These are phyloP conservation scores for Agrilus cyanescens DNA, from an alignment of 2,888 invertebrate species.

Conservation along the genomic window DNA sequence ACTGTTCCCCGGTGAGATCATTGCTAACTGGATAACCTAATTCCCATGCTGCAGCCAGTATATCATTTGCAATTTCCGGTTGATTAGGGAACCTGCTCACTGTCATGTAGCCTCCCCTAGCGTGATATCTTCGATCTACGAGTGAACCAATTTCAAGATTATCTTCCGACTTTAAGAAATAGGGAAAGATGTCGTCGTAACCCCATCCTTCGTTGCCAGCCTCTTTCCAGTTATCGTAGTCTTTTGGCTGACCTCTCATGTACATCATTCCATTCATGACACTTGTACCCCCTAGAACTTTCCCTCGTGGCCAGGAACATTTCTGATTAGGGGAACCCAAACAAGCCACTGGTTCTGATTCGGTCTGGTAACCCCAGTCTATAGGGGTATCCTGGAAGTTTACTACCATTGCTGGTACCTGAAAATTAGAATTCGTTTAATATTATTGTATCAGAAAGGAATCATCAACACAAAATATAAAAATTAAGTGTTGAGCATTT, in stretches of 20 bases:
- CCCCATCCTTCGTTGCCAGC: conserved; percentile 67
- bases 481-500: no score
- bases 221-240: conserved; percentile 65
- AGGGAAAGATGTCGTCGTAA: conserved; percentile 65
- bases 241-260: conserved; percentile 60
- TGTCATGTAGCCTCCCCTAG: conserved; percentile 48
- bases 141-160: conserved; percentile 48
- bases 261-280: conserved; percentile 79
- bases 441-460: neutral
- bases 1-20: conserved; percentile 52
- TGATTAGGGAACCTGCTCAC: conserved; percentile 53
- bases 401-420: conserved; percentile 56
- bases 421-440: neutral
- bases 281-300: conserved; percentile 56
- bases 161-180: conserved; percentile 56
- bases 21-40: conserved; percentile 48
- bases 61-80: conserved; percentile 48
- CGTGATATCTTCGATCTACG: conserved; percentile 49
- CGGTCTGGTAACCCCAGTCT: conserved; percentile 58
- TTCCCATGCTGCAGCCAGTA: conserved; percentile 49
- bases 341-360: conserved; percentile 51
- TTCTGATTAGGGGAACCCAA: conserved; percentile 39
- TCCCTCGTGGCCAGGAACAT: conserved; percentile 59
- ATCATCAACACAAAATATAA: no score
- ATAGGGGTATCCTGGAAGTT: conserved; percentile 49